Percentiles rank a stretch among this genome's conserved stretches.
Conservation (phyloP, 1,140 invertebrate genomes). For the Argopecten irradians region DNA sequence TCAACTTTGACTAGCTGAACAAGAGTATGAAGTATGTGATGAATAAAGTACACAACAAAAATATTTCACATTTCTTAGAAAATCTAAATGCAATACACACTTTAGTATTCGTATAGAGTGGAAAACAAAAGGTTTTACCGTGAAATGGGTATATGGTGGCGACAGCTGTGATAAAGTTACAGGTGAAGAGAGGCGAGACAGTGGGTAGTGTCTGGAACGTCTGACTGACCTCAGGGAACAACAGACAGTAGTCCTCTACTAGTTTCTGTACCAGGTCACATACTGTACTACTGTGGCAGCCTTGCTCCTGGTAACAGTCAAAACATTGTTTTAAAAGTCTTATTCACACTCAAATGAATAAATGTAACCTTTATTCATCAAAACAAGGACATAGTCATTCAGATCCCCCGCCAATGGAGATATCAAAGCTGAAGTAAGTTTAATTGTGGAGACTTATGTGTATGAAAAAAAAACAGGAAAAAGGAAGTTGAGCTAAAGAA, state of each 20-base stretch:
- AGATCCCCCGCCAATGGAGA: too few species aligned
- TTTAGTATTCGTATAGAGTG: neutral
- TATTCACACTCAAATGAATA: too few species aligned
- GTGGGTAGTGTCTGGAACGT: conserved; percentile 64
- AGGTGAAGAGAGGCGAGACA: conserved; percentile 71
- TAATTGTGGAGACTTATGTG: too few species aligned
- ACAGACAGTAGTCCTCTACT: conserved; percentile 70
- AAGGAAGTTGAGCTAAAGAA: too few species aligned
- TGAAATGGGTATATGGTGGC: conserved; percentile 67
- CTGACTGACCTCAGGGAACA: conserved; percentile 65
- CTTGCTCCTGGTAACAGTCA: conserved; percentile 62
- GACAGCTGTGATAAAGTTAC: conserved; percentile 72
- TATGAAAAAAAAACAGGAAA: too few species aligned
- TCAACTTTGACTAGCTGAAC: too few species aligned
- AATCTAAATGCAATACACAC: neutral
- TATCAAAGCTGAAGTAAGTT: too few species aligned
- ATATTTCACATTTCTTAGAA: neutral
- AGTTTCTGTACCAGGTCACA: conserved; percentile 63
- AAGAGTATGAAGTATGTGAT: too few species aligned
- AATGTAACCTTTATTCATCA: too few species aligned
- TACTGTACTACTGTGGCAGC: conserved; percentile 65
- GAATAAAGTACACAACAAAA: neutral
- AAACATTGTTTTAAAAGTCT: too few species aligned
- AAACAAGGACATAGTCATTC: too few species aligned
- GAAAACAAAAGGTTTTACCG: conserved; percentile 50